Conservation (phyloP, 1,140 invertebrate genomes). For the Marisa cornuarietis region DNA sequence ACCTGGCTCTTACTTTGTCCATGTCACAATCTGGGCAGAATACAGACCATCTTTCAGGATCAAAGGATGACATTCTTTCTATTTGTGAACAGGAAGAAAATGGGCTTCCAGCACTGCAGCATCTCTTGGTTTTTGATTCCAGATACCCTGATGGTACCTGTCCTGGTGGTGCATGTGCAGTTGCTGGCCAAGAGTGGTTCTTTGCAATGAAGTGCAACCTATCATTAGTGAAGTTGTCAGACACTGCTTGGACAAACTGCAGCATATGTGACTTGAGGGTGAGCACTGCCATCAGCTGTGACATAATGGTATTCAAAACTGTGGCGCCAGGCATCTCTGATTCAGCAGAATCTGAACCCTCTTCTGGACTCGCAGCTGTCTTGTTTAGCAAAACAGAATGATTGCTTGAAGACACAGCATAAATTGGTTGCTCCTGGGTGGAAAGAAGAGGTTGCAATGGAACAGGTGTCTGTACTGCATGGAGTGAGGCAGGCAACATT, state of each 20-base stretch:
- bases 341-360: neutral
- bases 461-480: neutral
- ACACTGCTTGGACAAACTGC: constrained; percentile 24
- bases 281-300: constrained; percentile 27
- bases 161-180: no score
- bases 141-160: no score
- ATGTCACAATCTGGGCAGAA: no score
- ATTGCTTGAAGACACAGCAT: neutral
- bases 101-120: no score
- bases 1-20: no score
- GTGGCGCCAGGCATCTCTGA: neutral
- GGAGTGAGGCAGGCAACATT: constrained; percentile 22
- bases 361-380: neutral
- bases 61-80: no score
- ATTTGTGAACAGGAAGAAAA: no score
- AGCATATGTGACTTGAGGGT: constrained; percentile 20
- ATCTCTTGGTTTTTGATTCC: no score
- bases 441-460: neutral
- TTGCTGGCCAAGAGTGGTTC: no score
- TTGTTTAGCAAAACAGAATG: neutral
- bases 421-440: neutral
- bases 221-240: constrained; percentile 3
- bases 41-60: no score
- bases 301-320: constrained; percentile 24
- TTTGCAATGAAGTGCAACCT: no score